phyloP scores from a whole-genome alignment of 1,140 invertebrate species.

The Atta colombica region DNA sequence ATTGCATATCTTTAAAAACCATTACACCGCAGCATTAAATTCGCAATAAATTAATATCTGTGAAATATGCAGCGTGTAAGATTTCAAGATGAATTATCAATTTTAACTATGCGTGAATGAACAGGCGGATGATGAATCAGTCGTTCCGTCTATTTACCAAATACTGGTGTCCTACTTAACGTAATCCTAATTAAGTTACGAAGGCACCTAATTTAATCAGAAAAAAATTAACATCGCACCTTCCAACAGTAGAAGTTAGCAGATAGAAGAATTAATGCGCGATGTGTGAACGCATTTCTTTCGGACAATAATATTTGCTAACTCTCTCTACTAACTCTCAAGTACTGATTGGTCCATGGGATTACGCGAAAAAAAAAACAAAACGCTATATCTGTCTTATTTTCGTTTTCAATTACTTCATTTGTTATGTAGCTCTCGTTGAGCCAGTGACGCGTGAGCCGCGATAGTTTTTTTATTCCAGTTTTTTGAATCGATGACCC shows the following conservation, averaged over 20 bases:
- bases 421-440: no score
- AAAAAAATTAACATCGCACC: neutral
- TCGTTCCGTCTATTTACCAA: slow-evolving; percentile 7
- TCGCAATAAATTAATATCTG: slow-evolving; percentile 12
- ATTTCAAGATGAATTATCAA: neutral
- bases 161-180: neutral
- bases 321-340: neutral
- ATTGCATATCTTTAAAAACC: slow-evolving; percentile 35
- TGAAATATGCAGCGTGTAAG: slow-evolving; percentile 1
- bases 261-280: neutral
- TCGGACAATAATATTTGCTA: neutral
- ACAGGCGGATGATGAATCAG: slow-evolving; percentile 3
- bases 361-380: no score
- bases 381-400: no score
- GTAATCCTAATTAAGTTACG: slow-evolving; percentile 45
- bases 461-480: no score
- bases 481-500: no score
- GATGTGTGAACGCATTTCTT: neutral
- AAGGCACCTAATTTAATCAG: slow-evolving; percentile 46
- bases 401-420: no score
- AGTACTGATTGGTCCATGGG: no score
- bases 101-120: neutral
- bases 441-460: no score
- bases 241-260: neutral
- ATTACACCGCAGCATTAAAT: slow-evolving; percentile 6